These are phyloP conservation scores for Diplazon laetatorius DNA, from an alignment of 2,888 invertebrate species.

Conservation along the genomic window DNA sequence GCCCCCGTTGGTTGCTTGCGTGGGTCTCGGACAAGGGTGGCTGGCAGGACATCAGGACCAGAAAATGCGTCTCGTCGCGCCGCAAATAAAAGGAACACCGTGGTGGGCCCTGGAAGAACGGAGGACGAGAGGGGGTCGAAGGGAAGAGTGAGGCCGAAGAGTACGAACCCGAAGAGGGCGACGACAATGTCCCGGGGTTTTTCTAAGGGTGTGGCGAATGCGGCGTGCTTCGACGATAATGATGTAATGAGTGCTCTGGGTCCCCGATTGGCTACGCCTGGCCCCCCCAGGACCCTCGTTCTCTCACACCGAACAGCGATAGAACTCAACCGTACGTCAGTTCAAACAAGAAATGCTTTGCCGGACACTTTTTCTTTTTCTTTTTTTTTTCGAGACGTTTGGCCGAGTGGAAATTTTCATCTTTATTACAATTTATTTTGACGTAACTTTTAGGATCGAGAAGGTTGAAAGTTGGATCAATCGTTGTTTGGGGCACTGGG, in stretches of 20 bases:
- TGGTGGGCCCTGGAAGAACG: conserved; percentile 48
- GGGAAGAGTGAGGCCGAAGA: no score
- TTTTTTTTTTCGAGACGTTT: not conserved
- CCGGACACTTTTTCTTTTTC: not conserved
- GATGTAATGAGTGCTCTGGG: conserved; percentile 76
- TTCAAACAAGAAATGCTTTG: conserved; percentile 25
- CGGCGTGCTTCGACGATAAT: conserved; percentile 75
- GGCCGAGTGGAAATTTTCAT: no score
- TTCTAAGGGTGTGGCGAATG: conserved; percentile 71
- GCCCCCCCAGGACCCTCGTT: conserved; percentile 58
- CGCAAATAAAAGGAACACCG: conserved; percentile 53
- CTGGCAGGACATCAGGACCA: conserved; percentile 51
- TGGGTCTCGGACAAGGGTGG: conserved; percentile 33
- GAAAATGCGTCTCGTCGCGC: conserved; percentile 56
- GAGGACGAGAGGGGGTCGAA: no score
- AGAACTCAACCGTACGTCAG: conserved; percentile 32
- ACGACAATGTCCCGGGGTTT: conserved; percentile 64
- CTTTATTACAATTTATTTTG: no score
- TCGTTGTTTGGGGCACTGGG: no score
- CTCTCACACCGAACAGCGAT: conserved; percentile 55
- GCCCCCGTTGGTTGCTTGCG: conserved; percentile 49
- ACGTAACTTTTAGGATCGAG: no score
- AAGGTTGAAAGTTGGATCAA: no score
- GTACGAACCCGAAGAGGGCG: conserved; percentile 55
- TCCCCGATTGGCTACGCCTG: conserved; percentile 74